These are phyloP conservation scores for Eulemur rubriventer DNA, from an alignment of 2,797 vertebrate species.

Conservation along the genomic window DNA sequence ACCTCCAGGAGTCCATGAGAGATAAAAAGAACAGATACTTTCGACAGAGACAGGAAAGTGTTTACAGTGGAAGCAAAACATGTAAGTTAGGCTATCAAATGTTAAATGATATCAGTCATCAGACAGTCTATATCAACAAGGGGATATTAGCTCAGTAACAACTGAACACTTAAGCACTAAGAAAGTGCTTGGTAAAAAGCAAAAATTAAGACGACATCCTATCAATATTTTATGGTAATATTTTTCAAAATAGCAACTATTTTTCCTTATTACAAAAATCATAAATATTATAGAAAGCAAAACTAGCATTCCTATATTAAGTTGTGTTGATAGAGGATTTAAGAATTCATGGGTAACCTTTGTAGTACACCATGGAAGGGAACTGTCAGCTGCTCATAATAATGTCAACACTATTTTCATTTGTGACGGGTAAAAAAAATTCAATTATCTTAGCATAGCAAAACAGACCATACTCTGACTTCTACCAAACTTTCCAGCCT, in stretches of 20 bases:
- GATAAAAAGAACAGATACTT: conserved; percentile 12
- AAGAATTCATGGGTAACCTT: not conserved
- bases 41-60: not conserved
- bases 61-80: conserved; percentile 38
- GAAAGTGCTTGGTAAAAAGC: conserved; percentile 14
- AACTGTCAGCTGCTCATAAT: not conserved
- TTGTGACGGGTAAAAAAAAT: not conserved
- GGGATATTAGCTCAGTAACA: not conserved
- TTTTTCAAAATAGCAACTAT: conserved; percentile 27
- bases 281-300: not conserved
- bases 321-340: not conserved
- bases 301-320: conserved; percentile 5
- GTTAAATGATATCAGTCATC: not conserved
- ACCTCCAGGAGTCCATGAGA: not conserved
- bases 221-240: not conserved
- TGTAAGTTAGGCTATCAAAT: not conserved
- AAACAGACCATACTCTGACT: not conserved
- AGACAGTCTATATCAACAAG: not conserved
- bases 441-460: not conserved
- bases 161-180: not conserved
- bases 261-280: conserved; percentile 24
- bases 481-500: not conserved
- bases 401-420: not conserved
- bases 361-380: not conserved
- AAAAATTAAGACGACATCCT: not conserved